A percentile compares a stretch with the other conserved stretches of the same genome.
phyloP scores from a whole-genome alignment of 2,797 vertebrate species.

The Phaenicophaeus curvirostris region DNA sequence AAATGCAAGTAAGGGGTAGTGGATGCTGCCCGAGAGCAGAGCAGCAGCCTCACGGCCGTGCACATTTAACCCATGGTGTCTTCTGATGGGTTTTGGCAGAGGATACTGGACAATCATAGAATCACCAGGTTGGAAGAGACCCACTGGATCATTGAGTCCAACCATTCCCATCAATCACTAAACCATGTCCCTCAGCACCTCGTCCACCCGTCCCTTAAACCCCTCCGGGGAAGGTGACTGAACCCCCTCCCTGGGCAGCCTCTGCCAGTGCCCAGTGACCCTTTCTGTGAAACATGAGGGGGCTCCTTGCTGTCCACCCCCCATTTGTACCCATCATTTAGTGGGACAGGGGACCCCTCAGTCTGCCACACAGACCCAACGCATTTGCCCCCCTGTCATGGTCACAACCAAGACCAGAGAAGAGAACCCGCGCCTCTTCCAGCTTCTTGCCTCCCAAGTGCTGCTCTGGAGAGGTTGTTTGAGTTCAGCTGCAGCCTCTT shows the following conservation, averaged over 20 bases:
- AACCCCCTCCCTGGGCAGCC: too few species aligned
- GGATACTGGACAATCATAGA: too few species aligned
- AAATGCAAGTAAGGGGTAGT: neutral
- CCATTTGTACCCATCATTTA: too few species aligned
- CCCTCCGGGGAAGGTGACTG: too few species aligned
- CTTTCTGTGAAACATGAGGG: too few species aligned
- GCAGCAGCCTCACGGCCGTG: neutral
- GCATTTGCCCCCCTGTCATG: rapidly evolving
- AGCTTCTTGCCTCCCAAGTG: neutral
- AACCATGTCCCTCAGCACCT: too few species aligned
- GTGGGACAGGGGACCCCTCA: neutral
- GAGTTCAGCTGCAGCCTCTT: neutral
- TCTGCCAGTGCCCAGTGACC: too few species aligned
- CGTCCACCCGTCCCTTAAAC: too few species aligned
- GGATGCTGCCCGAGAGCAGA: rapidly evolving
- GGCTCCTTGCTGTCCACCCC: too few species aligned
- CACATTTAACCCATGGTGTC: rapidly evolving
- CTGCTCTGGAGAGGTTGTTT: neutral
- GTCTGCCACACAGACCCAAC: neutral
- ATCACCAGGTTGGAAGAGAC: too few species aligned
- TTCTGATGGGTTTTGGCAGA: neutral
- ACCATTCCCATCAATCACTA: too few species aligned
- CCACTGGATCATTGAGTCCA: too few species aligned
- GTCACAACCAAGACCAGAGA: neutral
- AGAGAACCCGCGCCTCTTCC: neutral